Conservation (phyloP, 92 coral and sea anemone species). For the Palythoa caribaeorum region DNA sequence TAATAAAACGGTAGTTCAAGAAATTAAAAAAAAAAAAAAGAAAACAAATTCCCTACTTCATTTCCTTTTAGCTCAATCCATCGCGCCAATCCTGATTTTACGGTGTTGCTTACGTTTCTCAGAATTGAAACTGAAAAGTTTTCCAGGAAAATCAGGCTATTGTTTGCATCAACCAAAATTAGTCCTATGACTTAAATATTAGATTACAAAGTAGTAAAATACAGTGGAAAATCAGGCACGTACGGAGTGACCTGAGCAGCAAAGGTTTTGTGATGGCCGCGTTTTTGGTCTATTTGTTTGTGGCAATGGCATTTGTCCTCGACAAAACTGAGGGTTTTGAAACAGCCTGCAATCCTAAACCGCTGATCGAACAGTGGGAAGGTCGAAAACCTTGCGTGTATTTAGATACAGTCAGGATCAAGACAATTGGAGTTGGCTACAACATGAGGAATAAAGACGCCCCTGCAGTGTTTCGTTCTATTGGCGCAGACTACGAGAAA, state of each 20-base stretch:
- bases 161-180: background rate
- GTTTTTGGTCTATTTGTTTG: background rate
- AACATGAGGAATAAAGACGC: conserved; percentile 79
- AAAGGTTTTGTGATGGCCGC: background rate
- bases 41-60: background rate
- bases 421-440: conserved; percentile 86
- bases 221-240: background rate
- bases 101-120: background rate
- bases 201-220: background rate
- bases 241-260: background rate
- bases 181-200: background rate
- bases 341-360: conserved; percentile 77
- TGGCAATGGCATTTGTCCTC: background rate
- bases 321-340: background rate
- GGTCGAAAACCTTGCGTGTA: conserved; percentile 84
- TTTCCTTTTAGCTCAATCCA: background rate
- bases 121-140: background rate
- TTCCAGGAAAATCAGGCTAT: background rate
- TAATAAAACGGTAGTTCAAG: background rate
- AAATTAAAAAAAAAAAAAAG: background rate
- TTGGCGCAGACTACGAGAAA: conserved; percentile 85
- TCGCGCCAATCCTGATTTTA: background rate
- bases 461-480: conserved; percentile 57
- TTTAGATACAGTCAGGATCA: conserved; percentile 75
- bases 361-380: conserved; percentile 70